These are phyloP conservation scores for Aphyosemion australe DNA, from an alignment of 2,113 vertebrate species.

Conservation along the genomic window DNA sequence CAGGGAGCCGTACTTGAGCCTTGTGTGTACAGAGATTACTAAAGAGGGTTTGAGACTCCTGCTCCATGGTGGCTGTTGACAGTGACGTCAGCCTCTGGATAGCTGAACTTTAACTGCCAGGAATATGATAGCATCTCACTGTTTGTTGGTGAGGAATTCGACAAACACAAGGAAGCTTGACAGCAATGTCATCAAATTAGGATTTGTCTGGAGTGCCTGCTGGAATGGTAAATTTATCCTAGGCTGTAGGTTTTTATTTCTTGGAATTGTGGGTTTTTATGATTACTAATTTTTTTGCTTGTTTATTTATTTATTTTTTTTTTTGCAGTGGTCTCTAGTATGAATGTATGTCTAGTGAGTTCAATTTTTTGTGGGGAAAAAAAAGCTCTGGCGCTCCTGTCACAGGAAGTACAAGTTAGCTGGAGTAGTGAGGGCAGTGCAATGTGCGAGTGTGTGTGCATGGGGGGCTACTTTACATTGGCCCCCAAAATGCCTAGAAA, in stretches of 20 bases:
- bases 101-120: slow-evolving; percentile 57
- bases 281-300: no score
- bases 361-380: no score
- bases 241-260: background rate
- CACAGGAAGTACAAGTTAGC: no score
- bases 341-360: no score
- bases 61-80: slow-evolving; percentile 78
- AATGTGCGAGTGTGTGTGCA: no score
- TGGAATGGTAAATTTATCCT: slow-evolving; percentile 1
- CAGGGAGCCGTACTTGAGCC: slow-evolving; percentile 57
- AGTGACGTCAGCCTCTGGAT: slow-evolving; percentile 81
- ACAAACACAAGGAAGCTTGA: slow-evolving; percentile 34
- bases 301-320: no score
- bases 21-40: slow-evolving; percentile 63
- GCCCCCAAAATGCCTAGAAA: no score
- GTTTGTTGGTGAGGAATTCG: slow-evolving; percentile 55
- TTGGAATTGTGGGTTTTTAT: no score
- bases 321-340: no score
- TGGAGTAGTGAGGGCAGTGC: no score
- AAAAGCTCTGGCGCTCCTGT: no score
- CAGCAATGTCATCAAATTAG: slow-evolving; percentile 36
- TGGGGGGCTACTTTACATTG: no score
- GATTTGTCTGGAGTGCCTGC: slow-evolving; percentile 17
- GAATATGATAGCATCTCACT: slow-evolving; percentile 41
- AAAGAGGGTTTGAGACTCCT: slow-evolving; percentile 61